These are phyloP conservation scores for Xerus inauris DNA, from an alignment of 2,113 vertebrate genomes.

Conservation along the genomic window DNA sequence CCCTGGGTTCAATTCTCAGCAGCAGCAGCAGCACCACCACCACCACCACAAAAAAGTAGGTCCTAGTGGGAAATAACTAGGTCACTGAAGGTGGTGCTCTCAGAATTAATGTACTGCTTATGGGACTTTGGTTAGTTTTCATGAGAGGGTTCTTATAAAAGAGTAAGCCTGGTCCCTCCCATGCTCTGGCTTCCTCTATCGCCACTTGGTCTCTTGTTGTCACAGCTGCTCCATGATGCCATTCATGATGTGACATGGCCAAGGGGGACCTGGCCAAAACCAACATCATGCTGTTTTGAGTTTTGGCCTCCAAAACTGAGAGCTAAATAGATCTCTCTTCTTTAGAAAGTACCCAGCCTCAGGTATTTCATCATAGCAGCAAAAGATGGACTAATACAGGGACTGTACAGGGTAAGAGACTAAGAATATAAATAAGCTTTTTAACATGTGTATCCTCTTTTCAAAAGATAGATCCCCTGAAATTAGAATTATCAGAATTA, in stretches of 20 bases:
- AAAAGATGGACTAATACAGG: background rate
- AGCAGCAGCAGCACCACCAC: too few species aligned
- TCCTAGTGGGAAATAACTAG: background rate
- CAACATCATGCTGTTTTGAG: background rate
- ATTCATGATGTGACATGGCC: background rate
- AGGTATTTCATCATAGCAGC: background rate
- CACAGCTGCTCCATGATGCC: too few species aligned
- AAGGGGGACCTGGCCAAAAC: background rate
- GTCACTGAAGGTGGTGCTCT: background rate
- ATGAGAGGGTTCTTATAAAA: background rate
- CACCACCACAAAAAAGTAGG: background rate
- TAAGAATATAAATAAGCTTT: background rate
- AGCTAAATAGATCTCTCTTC: background rate
- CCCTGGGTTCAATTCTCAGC: too few species aligned
- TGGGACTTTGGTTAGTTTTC: background rate
- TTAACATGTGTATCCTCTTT: constrained; percentile 23
- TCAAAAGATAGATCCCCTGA: background rate
- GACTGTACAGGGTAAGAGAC: background rate
- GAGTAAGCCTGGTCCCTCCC: background rate
- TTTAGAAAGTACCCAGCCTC: background rate
- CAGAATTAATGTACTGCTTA: background rate
- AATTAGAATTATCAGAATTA: constrained; percentile 2
- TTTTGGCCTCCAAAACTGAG: background rate
- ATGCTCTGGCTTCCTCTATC: background rate
- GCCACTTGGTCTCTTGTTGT: background rate